These are phyloP conservation scores for Caenorhabditis elegans DNA, from an alignment of 1,140 invertebrate species.

Conservation along the genomic window DNA sequence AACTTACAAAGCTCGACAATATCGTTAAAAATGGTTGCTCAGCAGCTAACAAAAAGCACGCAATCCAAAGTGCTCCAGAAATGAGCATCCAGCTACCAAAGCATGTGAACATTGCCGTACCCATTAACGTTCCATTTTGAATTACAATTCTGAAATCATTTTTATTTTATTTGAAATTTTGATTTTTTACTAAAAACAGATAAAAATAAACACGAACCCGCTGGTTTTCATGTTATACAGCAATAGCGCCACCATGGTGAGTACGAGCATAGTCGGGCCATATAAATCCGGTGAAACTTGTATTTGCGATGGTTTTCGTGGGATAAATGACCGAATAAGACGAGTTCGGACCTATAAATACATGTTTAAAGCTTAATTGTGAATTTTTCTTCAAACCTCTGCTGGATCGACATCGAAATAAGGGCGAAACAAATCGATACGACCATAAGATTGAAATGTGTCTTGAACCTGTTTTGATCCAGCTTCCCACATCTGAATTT, in stretches of 20 bases:
- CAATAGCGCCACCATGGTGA: conserved; percentile 40
- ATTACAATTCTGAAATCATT: conserved; percentile 19
- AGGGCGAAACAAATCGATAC: conserved; percentile 35
- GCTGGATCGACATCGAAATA: conserved; percentile 44
- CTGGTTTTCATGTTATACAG: conserved; percentile 43
- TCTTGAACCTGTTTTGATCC: conserved; percentile 36
- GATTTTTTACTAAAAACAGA: no score
- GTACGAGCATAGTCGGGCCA: conserved; percentile 34
- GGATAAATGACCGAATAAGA: conserved; percentile 38
- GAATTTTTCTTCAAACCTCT: background rate
- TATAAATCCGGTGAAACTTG: conserved; percentile 27
- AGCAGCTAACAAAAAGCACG: conserved; percentile 28
- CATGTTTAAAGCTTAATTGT: background rate
- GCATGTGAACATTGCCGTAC: conserved; percentile 38
- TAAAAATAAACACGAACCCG: conserved; percentile 31
- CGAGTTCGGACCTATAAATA: conserved; percentile 35
- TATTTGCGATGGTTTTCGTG: conserved; percentile 43
- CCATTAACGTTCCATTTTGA: conserved; percentile 42
- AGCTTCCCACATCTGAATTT: conserved; percentile 42
- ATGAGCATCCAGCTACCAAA: conserved; percentile 36
- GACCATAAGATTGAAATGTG: conserved; percentile 40
- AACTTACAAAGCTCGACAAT: conserved; percentile 41
- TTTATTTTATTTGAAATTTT: background rate
- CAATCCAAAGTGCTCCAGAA: conserved; percentile 26
- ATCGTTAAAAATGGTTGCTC: conserved; percentile 30